Conservation (phyloP, 2,888 invertebrate genomes). For the Eupeodes luniger region DNA sequence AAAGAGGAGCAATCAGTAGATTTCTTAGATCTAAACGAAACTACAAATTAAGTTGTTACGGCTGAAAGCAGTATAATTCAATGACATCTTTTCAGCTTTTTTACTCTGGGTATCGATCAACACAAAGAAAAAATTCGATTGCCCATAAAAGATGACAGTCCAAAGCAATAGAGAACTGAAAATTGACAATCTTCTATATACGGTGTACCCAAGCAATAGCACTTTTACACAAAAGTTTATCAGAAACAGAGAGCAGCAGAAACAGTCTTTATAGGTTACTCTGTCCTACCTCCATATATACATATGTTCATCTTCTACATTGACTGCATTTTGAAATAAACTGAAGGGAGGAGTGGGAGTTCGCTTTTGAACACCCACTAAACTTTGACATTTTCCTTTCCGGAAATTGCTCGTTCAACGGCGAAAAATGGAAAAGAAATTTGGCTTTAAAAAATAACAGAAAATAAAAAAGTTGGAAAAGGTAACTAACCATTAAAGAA, state of each 20-base stretch:
- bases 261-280: slow-evolving; percentile 18
- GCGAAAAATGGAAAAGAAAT: slow-evolving; percentile 47
- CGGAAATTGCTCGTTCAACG: slow-evolving; percentile 60
- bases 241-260: slow-evolving; percentile 25
- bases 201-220: slow-evolving; percentile 15
- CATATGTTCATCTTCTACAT: too few relatives aligned
- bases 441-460: slow-evolving; percentile 18
- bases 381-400: slow-evolving; percentile 46
- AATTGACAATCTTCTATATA: slow-evolving; percentile 36
- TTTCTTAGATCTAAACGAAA: too few relatives aligned
- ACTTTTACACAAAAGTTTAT: slow-evolving; percentile 33
- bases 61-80: neutral
- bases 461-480: slow-evolving; percentile 12
- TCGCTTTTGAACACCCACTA: slow-evolving; percentile 5
- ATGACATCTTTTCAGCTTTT: neutral
- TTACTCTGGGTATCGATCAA: neutral
- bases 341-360: slow-evolving; percentile 14
- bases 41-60: too few relatives aligned
- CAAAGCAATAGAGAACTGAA: slow-evolving; percentile 26
- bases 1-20: too few relatives aligned
- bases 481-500: slow-evolving; percentile 61
- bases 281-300: neutral
- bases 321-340: slow-evolving; percentile 26
- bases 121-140: slow-evolving; percentile 26
- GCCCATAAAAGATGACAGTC: slow-evolving; percentile 28